Percentiles rank a stretch among this genome's conserved stretches.
phyloP scores from a whole-genome alignment of 2,797 vertebrate species.

The Gallirallus australis region DNA sequence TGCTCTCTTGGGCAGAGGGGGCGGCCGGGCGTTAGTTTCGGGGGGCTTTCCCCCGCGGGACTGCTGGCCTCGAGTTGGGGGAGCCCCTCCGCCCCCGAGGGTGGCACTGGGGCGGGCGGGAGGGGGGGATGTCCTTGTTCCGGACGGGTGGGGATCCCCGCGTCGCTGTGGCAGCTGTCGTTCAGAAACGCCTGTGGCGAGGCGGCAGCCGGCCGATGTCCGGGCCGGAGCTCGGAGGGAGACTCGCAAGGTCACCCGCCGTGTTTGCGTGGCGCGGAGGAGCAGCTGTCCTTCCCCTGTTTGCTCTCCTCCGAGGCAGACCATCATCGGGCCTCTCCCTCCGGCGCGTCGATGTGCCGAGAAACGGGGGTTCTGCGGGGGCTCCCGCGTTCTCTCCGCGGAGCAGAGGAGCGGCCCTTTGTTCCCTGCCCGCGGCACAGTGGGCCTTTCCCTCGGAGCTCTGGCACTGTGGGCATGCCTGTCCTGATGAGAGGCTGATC shows the following conservation, averaged over 20 bases:
- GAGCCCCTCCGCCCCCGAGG: background rate
- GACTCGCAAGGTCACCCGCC: background rate
- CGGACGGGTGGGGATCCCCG: background rate
- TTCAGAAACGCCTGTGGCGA: too few species aligned
- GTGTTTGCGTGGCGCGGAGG: background rate
- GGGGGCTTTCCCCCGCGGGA: background rate
- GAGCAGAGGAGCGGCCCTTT: background rate
- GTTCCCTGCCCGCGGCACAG: background rate
- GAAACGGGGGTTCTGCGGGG: background rate
- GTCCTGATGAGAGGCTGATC: background rate
- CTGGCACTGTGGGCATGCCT: background rate
- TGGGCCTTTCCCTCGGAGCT: background rate
- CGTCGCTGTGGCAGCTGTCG: background rate
- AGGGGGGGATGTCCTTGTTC: background rate
- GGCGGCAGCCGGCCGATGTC: background rate
- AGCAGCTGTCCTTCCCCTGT: background rate
- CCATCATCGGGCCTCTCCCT: background rate
- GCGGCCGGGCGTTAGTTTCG: accelerated
- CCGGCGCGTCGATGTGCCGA: background rate
- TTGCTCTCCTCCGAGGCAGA: background rate
- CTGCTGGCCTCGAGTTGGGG: background rate
- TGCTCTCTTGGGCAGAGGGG: background rate
- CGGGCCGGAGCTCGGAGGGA: background rate
- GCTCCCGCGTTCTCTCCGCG: background rate
- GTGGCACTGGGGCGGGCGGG: background rate